Evolutionary conservation across 2,888 invertebrate genomes (phyloP), one percentile per base, ranked within the genome.

Genomic region (Acleris literana): DNA sequence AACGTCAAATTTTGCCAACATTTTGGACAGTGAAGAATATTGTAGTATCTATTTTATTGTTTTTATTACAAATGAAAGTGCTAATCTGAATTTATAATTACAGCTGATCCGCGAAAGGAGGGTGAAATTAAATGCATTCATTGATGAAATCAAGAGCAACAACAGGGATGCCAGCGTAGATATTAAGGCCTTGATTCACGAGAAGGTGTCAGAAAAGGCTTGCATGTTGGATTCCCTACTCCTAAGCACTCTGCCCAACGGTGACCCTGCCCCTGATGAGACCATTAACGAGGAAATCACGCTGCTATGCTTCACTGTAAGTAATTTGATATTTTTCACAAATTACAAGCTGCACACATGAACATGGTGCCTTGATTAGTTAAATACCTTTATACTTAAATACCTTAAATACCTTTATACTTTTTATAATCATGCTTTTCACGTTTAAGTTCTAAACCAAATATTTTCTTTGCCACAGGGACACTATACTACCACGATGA

Each of bases 401-500:
- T n/a, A n/a, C n/a, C n/a, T n/a, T n/a, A n/a, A n/a, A n/a, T n/a
- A n/a, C n/a, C n/a, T n/a, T n/a, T n/a, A n/a, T n/a, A n/a, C 6
- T 25, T 25, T 25, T 25, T 25, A 29, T 29, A 9, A 9, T 9
- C 33, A 9, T 55, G 62, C 61, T 39, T 70, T 70, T 57, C 5
- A n/a, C 16, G 11, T 5, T 13, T 54, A 1, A 18, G 18, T 17
- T 39, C 1, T 44, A 20, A 52, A 39, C 13, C 39, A 13, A 13
- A 1, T 2, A 49, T 39, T 5, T 16, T 7, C 22, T 64, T 25
- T 64, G 2, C 18, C 5, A 43, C 44, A 80, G 80, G 79, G 80
- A 4, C 79, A 81, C 68, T 77, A 77, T 63, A 80, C 81, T 6
- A 80, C 78, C 13, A 75, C 79, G 33, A 73, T 76, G 69, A 80